phyloP scores from a whole-genome alignment of 2,888 invertebrate species.

The Phalangium opilio region DNA sequence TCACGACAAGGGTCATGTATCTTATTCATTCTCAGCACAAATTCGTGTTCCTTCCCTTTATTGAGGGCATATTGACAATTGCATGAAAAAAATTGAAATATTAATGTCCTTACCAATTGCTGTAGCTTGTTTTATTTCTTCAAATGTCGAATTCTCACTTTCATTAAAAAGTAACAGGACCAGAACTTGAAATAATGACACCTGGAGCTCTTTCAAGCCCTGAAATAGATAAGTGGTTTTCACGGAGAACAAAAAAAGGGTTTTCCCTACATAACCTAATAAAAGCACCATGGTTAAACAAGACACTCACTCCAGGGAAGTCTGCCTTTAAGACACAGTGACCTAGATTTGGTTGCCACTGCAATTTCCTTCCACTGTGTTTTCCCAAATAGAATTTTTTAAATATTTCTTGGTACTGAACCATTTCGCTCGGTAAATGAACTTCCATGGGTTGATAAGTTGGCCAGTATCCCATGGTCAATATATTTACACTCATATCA shows the following conservation, averaged over 20 bases:
- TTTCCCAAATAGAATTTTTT: conserved; percentile 93
- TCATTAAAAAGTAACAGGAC: conserved; percentile 87
- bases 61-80: no score
- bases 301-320: conserved; percentile 53
- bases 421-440: conserved; percentile 74
- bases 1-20: no score
- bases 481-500: conserved; percentile 85
- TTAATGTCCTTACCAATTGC: conserved; percentile 58
- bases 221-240: conserved; percentile 26
- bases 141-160: conserved; percentile 60
- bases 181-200: conserved; percentile 90
- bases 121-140: conserved; percentile 80
- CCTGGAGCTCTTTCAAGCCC: conserved; percentile 86
- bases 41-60: no score
- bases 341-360: conserved; percentile 98
- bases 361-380: conserved; percentile 91
- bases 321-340: conserved; percentile 83
- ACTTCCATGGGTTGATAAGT: conserved; percentile 85
- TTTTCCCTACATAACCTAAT: no score
- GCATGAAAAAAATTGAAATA: no score
- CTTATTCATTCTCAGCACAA: no score
- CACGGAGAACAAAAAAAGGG: background rate
- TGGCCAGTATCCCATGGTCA: conserved; percentile 99
- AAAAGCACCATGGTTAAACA: no score
- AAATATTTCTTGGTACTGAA: conserved; percentile 84